A percentile compares a stretch with the other conserved stretches of the same genome.
Conservation (phyloP, 53 echinoderm and acorn worm genomes). For the Arbacia lixula region DNA sequence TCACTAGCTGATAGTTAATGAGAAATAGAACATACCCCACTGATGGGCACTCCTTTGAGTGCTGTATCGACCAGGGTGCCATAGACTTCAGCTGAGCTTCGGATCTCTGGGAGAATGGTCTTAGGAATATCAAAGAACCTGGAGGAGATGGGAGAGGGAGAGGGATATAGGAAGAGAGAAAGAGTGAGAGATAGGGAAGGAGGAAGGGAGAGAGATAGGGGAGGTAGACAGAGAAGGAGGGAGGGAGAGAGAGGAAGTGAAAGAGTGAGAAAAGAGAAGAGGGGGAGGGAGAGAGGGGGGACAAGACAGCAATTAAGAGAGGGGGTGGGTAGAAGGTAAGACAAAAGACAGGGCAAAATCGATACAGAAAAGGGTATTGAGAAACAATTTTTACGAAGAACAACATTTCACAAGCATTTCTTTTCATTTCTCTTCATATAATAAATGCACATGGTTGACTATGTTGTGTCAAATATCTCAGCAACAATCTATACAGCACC, state of each 20-base stretch:
- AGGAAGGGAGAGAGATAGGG: not conserved
- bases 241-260: not conserved
- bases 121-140: constrained; percentile 95
- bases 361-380: too few relatives aligned
- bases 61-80: constrained; percentile 72
- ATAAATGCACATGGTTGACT: too few relatives aligned
- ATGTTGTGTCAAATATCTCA: too few relatives aligned
- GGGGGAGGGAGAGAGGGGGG: not conserved
- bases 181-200: not conserved
- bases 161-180: not conserved
- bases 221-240: not conserved
- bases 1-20: too few relatives aligned
- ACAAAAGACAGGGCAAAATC: too few relatives aligned
- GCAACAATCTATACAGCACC: too few relatives aligned
- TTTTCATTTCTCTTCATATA: too few relatives aligned
- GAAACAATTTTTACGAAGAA: too few relatives aligned
- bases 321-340: too few relatives aligned
- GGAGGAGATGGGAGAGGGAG: not conserved
- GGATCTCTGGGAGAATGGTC: constrained; percentile 83
- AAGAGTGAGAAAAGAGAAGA: not conserved
- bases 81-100: constrained; percentile 96
- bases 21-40: constrained; percentile 67
- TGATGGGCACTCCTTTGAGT: constrained; percentile 76
- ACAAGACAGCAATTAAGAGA: not conserved
- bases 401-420: too few relatives aligned